Base-by-base conservation (phyloP, 2,113 vertebrate genomes). In the Anguilla japonica region DNA sequence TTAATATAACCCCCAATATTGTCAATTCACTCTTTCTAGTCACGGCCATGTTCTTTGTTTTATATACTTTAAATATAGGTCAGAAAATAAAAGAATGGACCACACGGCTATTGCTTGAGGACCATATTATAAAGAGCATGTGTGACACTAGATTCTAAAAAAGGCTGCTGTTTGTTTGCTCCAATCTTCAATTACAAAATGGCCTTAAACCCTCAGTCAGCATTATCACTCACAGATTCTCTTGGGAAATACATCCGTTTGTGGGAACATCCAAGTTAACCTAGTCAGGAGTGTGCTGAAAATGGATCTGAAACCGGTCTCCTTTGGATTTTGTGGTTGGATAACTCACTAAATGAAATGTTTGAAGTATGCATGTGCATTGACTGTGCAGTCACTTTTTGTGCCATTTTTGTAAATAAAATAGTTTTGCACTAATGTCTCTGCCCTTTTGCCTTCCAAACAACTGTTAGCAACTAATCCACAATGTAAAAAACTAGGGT, bases 331-430 rank as follows among this genome's bases (percentile, higher is more conserved):
- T 95, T 56, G 84, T 96, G 95, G 93, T 88, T 91, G 96, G 90
- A 94, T 94, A 95, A 94, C 93, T 94, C 92, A 91, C 91, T 91
- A 92, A 92, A 95, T 91, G 92, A 94, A 91, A 92, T 96, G 96
- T 97, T 92, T 95, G 96, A 95, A 94, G 96, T 96, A 94, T 97
- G 97, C 96, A 97, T 96, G 96, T 96, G 95, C 95, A 96, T 96
- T 91, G 92, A 97, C 96, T 96, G 95, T 96, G 95, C 96, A 96
- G 95, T 97, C 95, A 97, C 96, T 96, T 94, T 34, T 95, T 97
- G 96, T 98, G 97, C 97, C 97, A 97, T 97, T 94, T 97, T 97
- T 99, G 98, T 99, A 99, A 99, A 99, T 99, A 99, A 94, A 97
- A 90, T 97, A 96, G 95, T 97, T 99, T 99, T 99, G 98, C 97